A percentile compares a stretch with the other conserved stretches of the same genome.
These are phyloP conservation scores for Pseudomyrmex flavicornis DNA, from an alignment of 1,140 invertebrate genomes.

Conservation along the genomic window DNA sequence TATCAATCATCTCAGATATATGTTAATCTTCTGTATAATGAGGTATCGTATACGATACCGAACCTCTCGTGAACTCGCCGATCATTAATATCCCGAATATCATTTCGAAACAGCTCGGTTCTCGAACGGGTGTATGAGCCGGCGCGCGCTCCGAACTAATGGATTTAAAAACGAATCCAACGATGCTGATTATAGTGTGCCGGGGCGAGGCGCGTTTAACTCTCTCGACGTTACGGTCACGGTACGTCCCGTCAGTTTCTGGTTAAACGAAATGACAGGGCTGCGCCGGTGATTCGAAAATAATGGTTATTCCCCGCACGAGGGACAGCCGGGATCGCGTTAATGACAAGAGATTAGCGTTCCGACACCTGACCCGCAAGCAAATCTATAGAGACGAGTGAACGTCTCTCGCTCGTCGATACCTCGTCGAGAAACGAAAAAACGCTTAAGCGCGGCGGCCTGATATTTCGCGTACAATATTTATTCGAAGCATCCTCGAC, in stretches of 20 bases:
- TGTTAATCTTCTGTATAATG: too few relatives aligned
- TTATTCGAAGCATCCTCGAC: neutral
- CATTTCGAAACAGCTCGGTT: conserved; percentile 30
- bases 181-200: conserved; percentile 58
- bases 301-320: conserved; percentile 61
- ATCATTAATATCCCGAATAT: conserved; percentile 22
- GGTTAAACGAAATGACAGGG: conserved; percentile 69
- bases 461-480: neutral
- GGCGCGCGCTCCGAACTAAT: conserved; percentile 18
- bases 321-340: conserved; percentile 58
- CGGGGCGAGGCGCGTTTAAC: conserved; percentile 47
- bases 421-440: neutral
- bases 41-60: neutral
- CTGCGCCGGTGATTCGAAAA: conserved; percentile 64
- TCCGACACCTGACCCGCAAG: conserved; percentile 31
- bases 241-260: conserved; percentile 66
- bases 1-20: too few relatives aligned
- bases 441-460: neutral
- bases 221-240: conserved; percentile 62
- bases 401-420: conserved; percentile 1
- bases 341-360: conserved; percentile 67
- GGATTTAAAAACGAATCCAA: conserved; percentile 61
- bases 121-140: neutral
- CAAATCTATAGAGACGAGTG: conserved; percentile 5
- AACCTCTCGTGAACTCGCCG: neutral